Base-by-base conservation (phyloP, 2,888 invertebrate genomes). In the Cheilosia urbana region DNA sequence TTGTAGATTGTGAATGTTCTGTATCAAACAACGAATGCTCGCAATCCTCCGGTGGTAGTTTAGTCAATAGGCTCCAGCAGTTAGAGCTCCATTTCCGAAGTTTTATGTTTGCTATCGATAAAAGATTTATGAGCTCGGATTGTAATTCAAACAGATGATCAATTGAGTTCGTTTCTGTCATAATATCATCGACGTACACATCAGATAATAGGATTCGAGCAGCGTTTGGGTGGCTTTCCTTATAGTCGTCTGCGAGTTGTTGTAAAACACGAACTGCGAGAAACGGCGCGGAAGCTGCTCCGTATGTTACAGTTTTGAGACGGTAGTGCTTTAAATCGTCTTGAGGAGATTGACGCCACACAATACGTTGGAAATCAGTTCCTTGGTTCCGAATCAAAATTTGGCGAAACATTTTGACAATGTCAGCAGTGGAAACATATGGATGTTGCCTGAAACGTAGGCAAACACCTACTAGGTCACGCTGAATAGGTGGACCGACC, bases 401-500 rank as follows among this genome's bases (percentile, higher is more conserved):
- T 15, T 72, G 65, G 13, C 60, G 66, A 47, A 78, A 78, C 57
- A 78, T 69, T 55, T 77, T 62, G 13, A 55, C 47, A 30, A 71
- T 55, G 21, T 78, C 69, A 9, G 79, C 79, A 11, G 65, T 72
- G 55, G 72, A 72, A 6, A 65, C 71, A 34, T 30, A 72, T n/a
- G 42, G 27, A 68, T 80, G 73, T 19, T 68, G 66, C 4, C 80
- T 30, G 66, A 60, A 79, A 4, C 60, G 51, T 13, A 63, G 42
- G 17, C 37, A 69, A 49, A 78, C 69, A 17, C 40, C 68, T 15
- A 62, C 4, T 17, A 68, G 47, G n/a, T 75, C 37, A n/a, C 66
- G 53, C 37, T 77, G 57, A 49, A 78, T 63, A 19, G 55, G 30
- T 15, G 65, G 65, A 1, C 65, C 60, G n/a, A 68, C 68, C 2